A percentile compares a stretch with the other conserved stretches of the same genome.
Evolutionary conservation across 2,888 invertebrate species (phyloP).

Genomic region (Anorthoa munda): DNA sequence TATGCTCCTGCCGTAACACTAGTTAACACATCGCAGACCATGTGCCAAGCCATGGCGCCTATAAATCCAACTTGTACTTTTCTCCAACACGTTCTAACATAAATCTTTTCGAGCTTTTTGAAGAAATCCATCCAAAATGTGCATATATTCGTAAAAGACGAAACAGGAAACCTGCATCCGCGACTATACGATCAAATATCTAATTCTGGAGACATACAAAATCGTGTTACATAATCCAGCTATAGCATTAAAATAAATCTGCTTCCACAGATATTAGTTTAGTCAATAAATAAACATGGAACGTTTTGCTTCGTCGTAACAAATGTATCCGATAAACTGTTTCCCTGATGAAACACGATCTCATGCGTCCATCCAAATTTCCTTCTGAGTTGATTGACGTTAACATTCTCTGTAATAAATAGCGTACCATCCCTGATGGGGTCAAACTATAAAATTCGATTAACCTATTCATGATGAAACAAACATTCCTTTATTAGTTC

Average conservation of each 20-base stretch:
- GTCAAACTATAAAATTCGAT: conserved; percentile 81
- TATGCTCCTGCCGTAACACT: conserved; percentile 63
- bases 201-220: conserved; percentile 63
- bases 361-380: conserved; percentile 72
- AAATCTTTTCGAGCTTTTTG: conserved; percentile 62
- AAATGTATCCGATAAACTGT: conserved; percentile 72
- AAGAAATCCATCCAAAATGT: conserved; percentile 66
- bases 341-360: conserved; percentile 76
- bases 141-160: conserved; percentile 55
- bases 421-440: conserved; percentile 74
- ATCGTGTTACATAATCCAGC: conserved; percentile 61
- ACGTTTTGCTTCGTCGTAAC: conserved; percentile 60
- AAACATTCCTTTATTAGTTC: conserved; percentile 72
- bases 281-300: conserved; percentile 63
- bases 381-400: conserved; percentile 76
- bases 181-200: conserved; percentile 69
- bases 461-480: conserved; percentile 76
- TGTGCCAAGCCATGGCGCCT: conserved; percentile 56
- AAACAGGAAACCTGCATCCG: conserved; percentile 76
- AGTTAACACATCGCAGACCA: conserved; percentile 73
- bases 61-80: conserved; percentile 60
- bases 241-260: conserved; percentile 65
- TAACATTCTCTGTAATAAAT: conserved; percentile 78
- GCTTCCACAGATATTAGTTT: conserved; percentile 65
- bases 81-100: conserved; percentile 50